Conservation (phyloP, 2,888 invertebrate species). For the Elmis aenea region DNA sequence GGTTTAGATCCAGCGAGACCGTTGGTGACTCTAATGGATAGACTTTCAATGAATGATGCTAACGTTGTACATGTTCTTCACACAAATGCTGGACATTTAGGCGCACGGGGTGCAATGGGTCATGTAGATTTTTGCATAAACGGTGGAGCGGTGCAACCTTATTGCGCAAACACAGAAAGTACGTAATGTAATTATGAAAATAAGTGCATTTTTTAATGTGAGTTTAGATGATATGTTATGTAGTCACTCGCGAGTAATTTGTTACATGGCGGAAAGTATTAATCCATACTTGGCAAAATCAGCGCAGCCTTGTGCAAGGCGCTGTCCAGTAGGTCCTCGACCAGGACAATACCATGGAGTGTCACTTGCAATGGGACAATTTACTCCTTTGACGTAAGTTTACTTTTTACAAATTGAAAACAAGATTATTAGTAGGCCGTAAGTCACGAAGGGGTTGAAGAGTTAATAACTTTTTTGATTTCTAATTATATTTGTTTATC, state of each 20-base stretch:
- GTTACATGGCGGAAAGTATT: slow-evolving; percentile 73
- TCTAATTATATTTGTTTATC: too few relatives aligned
- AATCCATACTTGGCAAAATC: slow-evolving; percentile 50
- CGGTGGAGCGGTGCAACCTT: slow-evolving; percentile 69
- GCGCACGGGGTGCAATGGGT: slow-evolving; percentile 65
- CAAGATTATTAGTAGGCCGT: too few relatives aligned
- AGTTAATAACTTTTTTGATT: too few relatives aligned
- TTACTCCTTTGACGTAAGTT: slow-evolving; percentile 63
- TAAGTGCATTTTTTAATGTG: too few relatives aligned
- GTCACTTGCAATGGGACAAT: slow-evolving; percentile 63
- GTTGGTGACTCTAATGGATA: slow-evolving; percentile 59
- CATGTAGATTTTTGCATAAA: slow-evolving; percentile 78
- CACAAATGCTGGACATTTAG: slow-evolving; percentile 74
- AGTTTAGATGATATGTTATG: slow-evolving; percentile 62
- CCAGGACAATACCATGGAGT: slow-evolving; percentile 52
- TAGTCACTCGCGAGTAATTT: slow-evolving; percentile 75
- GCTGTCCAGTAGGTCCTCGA: slow-evolving; percentile 62
- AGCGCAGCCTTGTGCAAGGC: slow-evolving; percentile 67
- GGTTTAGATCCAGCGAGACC: slow-evolving; percentile 72
- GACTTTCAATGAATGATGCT: slow-evolving; percentile 68
- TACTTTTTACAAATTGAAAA: too few relatives aligned
- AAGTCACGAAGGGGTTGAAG: too few relatives aligned
- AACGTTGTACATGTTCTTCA: slow-evolving; percentile 72
- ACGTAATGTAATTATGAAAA: too few relatives aligned
- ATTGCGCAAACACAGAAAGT: slow-evolving; percentile 67